Evolutionary conservation across 1,140 invertebrate genomes (phyloP), one percentile per base, ranked within the genome.

Genomic region (Caenorhabditis brenneri): DNA sequence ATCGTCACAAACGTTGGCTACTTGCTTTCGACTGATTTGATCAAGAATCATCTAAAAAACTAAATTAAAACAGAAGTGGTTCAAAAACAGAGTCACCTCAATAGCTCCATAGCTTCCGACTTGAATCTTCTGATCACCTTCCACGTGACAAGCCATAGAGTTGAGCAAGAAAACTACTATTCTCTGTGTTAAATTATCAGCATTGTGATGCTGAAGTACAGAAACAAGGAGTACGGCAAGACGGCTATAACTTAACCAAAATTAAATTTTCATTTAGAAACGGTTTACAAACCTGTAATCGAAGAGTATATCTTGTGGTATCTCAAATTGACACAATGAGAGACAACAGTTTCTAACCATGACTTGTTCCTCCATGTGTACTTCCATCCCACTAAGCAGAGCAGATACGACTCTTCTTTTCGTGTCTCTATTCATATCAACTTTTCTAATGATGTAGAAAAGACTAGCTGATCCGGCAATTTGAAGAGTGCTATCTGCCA

Each of bases 331-430:
- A 89, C 95, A 97, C 6, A 98, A 92, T 0, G 95, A 96, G 58
- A 98, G 92, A 91, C 96, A 97, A 60, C 96, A 95, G 92, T 98
- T 98, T 79, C 96, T 92, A 93, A 97, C 95, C 95, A 98, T 96
- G 90, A 92, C 83, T 31, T 85, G 85, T 51, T 88, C 88, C 15
- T 88, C 86, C 83, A 88, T 85, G 36, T 88, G 88, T 29, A 79
- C 83, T 79, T 88, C 87, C 87, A 88, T 88, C n/a, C 87, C 81
- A 69, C 74, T 84, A 9, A 88, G 53, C 55, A 86, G 60, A 24
- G 74, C 86, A 1, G 82, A 31, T 19, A 86, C 87, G 12, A 86
- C 85, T 58, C 55, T 27, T 79, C 60, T 80, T 60, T 88, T 88
- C 7, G 88, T 88, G 29, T 83, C 69, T 49, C 86, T 53, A 82